Base-by-base conservation (phyloP, 2,888 invertebrate genomes). In the Trachelus tabidus region DNA sequence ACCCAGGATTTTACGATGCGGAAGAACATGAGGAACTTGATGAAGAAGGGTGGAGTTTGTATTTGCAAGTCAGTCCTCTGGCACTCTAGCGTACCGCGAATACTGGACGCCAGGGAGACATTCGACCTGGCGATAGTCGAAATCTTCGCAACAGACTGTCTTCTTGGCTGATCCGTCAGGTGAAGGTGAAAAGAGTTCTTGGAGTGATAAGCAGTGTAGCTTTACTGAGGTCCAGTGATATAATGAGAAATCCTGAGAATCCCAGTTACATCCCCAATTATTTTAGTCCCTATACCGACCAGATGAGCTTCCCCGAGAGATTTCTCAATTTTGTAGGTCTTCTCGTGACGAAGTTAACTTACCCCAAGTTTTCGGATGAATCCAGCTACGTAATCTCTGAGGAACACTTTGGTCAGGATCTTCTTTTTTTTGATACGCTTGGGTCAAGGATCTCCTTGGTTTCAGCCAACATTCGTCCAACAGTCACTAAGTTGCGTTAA, bases 41-140 rank as follows among this genome's bases (percentile, higher is more conserved):
- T 23, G 68, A 34, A n/a, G 33, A 86, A 84, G 79, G 30, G 40
- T 12, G 73, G 73, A 12, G 30, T 40, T 30, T 30, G 15, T 4
- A 31, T 77, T 6, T 77, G 77, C 68, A 73, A 30, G 30, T 9
- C 77, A 34, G 73, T 77, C 34, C 15, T 77, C 4, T 31, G 12
- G 34, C 68, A 77, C 35, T 69, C 74, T 35, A 34, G 35, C 4
- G 68, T 77, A 34, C 34, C 11, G 68, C 11, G 15, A 37, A 34
- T 77, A 30, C 6, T 73, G 12, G 68, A 68, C 30, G 1, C 35
- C 15, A 68, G 74, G 12, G 74, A 35, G 31, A 73, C 34, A 34
- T 88, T 85, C 73, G 88, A 89, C 79, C 76, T 88, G 12, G 79
- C 87, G 6, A 81, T 89, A 30, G 80, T 81, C n/a, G 89, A 89